Evolutionary conservation across 2,888 invertebrate genomes (phyloP), one percentile per base, ranked within the genome.

Genomic region (Sericinus montela): DNA sequence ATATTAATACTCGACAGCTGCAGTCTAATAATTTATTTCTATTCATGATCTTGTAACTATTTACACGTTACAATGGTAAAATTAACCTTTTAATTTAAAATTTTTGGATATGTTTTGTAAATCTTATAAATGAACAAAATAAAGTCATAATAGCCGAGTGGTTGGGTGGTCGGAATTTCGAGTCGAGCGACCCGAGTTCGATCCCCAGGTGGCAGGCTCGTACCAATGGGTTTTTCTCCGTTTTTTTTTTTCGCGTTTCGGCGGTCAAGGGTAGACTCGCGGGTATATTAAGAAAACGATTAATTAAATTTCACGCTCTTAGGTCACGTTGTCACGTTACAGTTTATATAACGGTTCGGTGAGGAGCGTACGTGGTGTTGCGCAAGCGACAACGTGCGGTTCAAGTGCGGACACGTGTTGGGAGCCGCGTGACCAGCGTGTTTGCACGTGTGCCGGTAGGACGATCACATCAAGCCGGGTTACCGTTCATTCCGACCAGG

Each of bases 261-360:
- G 59, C 50, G 57, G 59, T 59, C 63, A 64, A 64, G 61, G 63
- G 6, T 25, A 19, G 13, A 2, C 16, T 16, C 14, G 9, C 35
- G 68, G 62, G 72, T 54, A 54, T 51, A 63, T 66, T 62, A 62
- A 48, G 48, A 58, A 60, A 61, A 62, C 67, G 63, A 64, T 63
- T 73, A 75, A 77, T 78, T 76, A 72, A 72, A 68, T 78, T 75
- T 72, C 72, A 77, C 75, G 75, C 79, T 77, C 65, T 63, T 57
- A 59, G 65, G 75, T 85, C 86, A 86, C 83, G 85, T 85, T 86
- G 80, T 85, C 85, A 85, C 83, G 86, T 85, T 85, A 79, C 64
- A 68, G 72, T 80, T 84, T 84, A 84, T 82, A 76, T 85, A 84
- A 84, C 79, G 72, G 75, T 70, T 62, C 65, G 63, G 71, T 72